Percentiles rank a stretch among this genome's conserved stretches.
phyloP scores from a whole-genome alignment of 92 coral and sea anemone species.

The Metridium senile region DNA sequence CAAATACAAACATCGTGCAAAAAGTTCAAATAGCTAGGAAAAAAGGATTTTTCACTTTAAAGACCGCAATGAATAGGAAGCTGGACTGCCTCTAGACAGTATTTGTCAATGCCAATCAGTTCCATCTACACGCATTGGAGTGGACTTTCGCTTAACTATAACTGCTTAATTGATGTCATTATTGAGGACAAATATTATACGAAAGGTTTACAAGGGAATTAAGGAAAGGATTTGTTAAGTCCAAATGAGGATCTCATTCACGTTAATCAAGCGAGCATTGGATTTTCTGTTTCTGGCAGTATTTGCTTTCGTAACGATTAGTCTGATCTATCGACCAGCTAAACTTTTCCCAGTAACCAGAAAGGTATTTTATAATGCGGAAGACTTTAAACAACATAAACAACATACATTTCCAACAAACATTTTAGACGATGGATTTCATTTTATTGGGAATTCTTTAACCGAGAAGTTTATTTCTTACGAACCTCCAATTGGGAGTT shows the following conservation, averaged over 20 bases:
- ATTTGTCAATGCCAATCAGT: too few relatives aligned
- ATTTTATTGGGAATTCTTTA: constrained; percentile 19
- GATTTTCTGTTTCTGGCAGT: constrained; percentile 64
- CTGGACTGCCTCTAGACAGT: too few relatives aligned
- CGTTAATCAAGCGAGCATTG: constrained; percentile 59
- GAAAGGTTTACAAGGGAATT: too few relatives aligned
- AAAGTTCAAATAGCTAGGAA: too few relatives aligned
- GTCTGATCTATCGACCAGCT: constrained; percentile 68
- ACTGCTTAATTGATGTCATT: too few relatives aligned
- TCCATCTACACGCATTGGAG: too few relatives aligned
- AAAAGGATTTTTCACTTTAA: too few relatives aligned
- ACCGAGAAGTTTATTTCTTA: constrained; percentile 68
- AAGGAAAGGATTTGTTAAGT: background rate
- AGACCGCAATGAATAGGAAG: too few relatives aligned
- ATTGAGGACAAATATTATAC: too few relatives aligned
- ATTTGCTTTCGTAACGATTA: constrained; percentile 49
- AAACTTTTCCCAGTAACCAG: constrained; percentile 48
- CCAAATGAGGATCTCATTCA: constrained; percentile 25
- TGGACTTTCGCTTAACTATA: too few relatives aligned
- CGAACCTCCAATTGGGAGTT: constrained; percentile 85
- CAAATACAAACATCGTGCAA: too few relatives aligned
- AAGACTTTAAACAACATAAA: constrained; percentile 12
- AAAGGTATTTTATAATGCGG: constrained; percentile 1
- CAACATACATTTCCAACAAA: constrained; percentile 40
- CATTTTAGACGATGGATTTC: constrained; percentile 72